A percentile compares a stretch with the other conserved stretches of the same genome.
These are phyloP conservation scores for Atta cephalotes DNA, from an alignment of 1,140 invertebrate genomes.

Conservation along the genomic window DNA sequence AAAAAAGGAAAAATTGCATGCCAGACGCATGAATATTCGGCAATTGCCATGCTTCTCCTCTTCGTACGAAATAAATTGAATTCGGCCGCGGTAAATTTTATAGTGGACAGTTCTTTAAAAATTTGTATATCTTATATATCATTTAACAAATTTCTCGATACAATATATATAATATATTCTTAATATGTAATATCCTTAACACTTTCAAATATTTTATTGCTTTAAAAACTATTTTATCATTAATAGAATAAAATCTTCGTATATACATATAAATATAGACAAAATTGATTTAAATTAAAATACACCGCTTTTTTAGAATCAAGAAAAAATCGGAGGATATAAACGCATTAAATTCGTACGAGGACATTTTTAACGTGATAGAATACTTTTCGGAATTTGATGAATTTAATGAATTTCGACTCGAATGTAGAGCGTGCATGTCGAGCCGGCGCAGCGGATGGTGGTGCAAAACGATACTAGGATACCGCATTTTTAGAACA, in stretches of 20 bases:
- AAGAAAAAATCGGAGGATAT: constrained; percentile 22
- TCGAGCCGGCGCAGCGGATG: constrained; percentile 7
- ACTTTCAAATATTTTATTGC: not conserved
- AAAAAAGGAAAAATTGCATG: not conserved
- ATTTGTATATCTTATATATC: not conserved
- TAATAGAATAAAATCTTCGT: not conserved
- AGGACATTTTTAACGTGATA: constrained; percentile 25
- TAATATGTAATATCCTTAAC: not conserved
- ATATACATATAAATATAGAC: not conserved
- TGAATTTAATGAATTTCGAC: constrained; percentile 58
- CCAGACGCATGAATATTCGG: constrained; percentile 43
- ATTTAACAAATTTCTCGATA: not conserved
- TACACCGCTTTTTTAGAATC: not conserved
- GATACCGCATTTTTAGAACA: constrained; percentile 66
- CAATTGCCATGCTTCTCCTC: not conserved
- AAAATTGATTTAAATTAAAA: constrained; percentile 22
- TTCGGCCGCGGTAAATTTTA: constrained; percentile 16
- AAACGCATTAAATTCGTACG: constrained; percentile 33
- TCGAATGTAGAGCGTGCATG: constrained; percentile 10
- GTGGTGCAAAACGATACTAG: constrained; percentile 25
- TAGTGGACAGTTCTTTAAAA: not conserved
- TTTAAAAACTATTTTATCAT: constrained; percentile 19
- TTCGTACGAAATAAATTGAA: constrained; percentile 26
- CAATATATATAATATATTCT: too few species aligned
- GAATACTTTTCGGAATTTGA: constrained; percentile 53